Conservation (phyloP, 2,113 vertebrate species). For the Electrona antarctica region DNA sequence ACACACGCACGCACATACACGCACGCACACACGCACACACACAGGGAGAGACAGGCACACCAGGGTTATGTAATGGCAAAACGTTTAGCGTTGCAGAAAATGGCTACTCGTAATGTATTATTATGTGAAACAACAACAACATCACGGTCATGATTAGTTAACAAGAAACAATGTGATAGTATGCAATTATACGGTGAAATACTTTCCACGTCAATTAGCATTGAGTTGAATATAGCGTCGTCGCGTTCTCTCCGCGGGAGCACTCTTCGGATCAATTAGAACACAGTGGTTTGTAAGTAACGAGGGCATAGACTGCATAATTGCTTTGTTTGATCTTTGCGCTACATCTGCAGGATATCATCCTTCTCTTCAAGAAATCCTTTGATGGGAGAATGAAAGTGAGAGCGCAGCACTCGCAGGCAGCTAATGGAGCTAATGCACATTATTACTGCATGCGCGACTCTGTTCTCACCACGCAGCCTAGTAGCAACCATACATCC, state of each 20-base stretch:
- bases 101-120: slow-evolving; percentile 24
- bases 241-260: too few relatives aligned
- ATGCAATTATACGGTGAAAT: background rate
- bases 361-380: slow-evolving; percentile 20
- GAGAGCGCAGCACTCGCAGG: background rate
- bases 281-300: slow-evolving; percentile 31
- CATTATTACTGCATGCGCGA: too few relatives aligned
- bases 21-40: background rate
- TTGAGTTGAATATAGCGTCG: too few relatives aligned
- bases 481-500: too few relatives aligned
- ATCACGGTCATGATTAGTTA: slow-evolving; percentile 23
- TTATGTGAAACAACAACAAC: slow-evolving; percentile 10
- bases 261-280: slow-evolving; percentile 18
- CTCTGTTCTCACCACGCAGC: too few relatives aligned
- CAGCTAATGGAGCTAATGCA: too few relatives aligned
- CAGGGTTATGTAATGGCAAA: slow-evolving; percentile 46
- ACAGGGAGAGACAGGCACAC: background rate
- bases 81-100: slow-evolving; percentile 44
- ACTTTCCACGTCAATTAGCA: too few relatives aligned
- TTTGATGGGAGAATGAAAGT: slow-evolving; percentile 27
- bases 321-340: slow-evolving; percentile 39
- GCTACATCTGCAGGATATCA: slow-evolving; percentile 27
- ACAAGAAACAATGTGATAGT: background rate
- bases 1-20: too few relatives aligned
- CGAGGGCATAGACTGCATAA: slow-evolving; percentile 41